phyloP scores from a whole-genome alignment of 2,797 vertebrate species.

The Clangula hyemalis region DNA sequence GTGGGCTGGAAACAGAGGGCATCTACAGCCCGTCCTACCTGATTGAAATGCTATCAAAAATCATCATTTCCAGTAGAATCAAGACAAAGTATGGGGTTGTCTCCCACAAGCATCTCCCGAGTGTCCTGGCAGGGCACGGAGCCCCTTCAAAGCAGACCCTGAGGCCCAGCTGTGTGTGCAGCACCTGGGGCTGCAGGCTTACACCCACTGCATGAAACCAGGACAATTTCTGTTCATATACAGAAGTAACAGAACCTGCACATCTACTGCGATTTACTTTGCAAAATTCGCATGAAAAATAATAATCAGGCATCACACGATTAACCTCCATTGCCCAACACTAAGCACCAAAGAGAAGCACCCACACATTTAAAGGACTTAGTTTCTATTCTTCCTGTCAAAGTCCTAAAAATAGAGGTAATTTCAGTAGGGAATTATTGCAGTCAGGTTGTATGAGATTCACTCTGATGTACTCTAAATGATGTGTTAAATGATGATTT shows the following conservation, averaged over 20 bases:
- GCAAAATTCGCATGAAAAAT: neutral
- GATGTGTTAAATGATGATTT: conserved; percentile 77
- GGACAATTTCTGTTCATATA: neutral
- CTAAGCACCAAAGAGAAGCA: conserved; percentile 11
- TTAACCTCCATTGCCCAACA: neutral
- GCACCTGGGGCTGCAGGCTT: neutral
- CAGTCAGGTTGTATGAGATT: conserved; percentile 60
- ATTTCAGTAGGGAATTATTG: conserved; percentile 68
- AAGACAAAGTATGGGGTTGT: neutral
- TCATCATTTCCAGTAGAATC: neutral
- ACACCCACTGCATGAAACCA: neutral
- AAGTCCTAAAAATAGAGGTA: conserved; percentile 58
- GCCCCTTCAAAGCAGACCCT: conserved; percentile 13
- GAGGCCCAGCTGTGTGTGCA: neutral
- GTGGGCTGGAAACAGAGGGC: neutral
- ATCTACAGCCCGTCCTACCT: neutral
- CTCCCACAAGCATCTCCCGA: neutral
- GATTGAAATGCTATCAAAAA: neutral
- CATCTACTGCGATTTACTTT: neutral
- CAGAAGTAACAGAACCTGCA: neutral
- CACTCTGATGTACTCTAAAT: conserved; percentile 70
- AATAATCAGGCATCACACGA: neutral
- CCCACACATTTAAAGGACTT: conserved; percentile 17
- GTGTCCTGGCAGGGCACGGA: neutral
- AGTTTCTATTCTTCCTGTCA: conserved; percentile 34